Evolutionary conservation across 1,140 invertebrate genomes (phyloP).

Genomic region (Vanessa atalanta): DNA sequence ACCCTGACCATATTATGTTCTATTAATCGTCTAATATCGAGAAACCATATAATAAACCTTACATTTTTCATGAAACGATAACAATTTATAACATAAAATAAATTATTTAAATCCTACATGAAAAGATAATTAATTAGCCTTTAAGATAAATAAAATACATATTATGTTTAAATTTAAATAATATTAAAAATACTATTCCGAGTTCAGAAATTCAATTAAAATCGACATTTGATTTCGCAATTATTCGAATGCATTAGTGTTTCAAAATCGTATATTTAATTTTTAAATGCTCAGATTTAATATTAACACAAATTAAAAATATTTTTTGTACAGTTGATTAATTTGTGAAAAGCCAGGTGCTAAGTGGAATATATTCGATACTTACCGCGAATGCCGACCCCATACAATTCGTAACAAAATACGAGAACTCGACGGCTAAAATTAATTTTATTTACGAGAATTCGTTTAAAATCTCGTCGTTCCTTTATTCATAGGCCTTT

Average conservation of each 20-base stretch:
- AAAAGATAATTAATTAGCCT: no score
- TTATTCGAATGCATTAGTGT: no score
- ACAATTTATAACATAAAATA: not conserved
- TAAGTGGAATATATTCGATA: not conserved
- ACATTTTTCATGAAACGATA: not conserved
- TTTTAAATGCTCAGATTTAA: no score
- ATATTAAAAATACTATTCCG: no score
- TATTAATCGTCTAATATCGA: not conserved
- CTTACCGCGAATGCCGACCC: not conserved
- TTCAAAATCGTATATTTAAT: no score
- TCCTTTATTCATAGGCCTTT: constrained; percentile 16
- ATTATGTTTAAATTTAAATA: no score
- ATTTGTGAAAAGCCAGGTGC: constrained; percentile 14
- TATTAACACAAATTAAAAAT: no score
- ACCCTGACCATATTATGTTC: not conserved
- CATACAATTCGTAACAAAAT: constrained; percentile 17
- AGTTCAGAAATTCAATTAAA: no score
- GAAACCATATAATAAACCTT: not conserved
- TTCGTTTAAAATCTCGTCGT: constrained; percentile 9
- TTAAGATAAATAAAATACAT: no score
- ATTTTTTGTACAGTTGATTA: no score
- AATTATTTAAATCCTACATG: no score
- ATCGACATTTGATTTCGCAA: no score
- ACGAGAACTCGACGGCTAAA: constrained; percentile 3
- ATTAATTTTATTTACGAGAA: constrained; percentile 22